Conservation (phyloP, 2,888 invertebrate species). For the Phymatocera aterrima region DNA sequence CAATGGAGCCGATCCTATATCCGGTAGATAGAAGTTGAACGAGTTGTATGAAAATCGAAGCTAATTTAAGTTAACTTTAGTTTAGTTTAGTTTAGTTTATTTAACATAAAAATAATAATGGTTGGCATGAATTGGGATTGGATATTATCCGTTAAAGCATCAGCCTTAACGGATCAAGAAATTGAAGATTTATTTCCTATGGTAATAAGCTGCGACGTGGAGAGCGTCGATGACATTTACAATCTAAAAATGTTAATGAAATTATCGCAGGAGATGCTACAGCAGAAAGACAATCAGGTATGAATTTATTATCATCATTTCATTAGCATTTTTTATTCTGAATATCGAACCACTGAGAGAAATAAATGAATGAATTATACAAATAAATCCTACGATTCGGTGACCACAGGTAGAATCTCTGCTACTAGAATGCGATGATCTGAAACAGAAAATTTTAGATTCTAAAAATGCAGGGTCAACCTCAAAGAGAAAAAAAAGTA, state of each 20-base stretch:
- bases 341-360: neutral
- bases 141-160: slow-evolving; percentile 60
- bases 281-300: slow-evolving; percentile 84
- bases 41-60: neutral
- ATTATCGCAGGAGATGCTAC: slow-evolving; percentile 82
- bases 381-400: slow-evolving; percentile 27
- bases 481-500: slow-evolving; percentile 33
- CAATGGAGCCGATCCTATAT: too few species aligned
- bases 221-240: slow-evolving; percentile 78
- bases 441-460: slow-evolving; percentile 63
- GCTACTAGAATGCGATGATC: slow-evolving; percentile 76
- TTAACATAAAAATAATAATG: slow-evolving; percentile 49
- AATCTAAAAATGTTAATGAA: slow-evolving; percentile 79
- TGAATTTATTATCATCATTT: too few species aligned
- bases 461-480: neutral
- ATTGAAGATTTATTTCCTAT: slow-evolving; percentile 81
- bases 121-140: slow-evolving; percentile 64
- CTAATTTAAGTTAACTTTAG: neutral
- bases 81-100: neutral
- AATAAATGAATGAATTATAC: slow-evolving; percentile 28
- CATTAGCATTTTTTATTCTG: too few species aligned
- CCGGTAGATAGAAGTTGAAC: too few species aligned
- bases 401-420: slow-evolving; percentile 75
- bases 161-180: slow-evolving; percentile 76
- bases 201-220: slow-evolving; percentile 80